phyloP scores from a whole-genome alignment of 2,113 vertebrate species.

The Oriolus oriolus region DNA sequence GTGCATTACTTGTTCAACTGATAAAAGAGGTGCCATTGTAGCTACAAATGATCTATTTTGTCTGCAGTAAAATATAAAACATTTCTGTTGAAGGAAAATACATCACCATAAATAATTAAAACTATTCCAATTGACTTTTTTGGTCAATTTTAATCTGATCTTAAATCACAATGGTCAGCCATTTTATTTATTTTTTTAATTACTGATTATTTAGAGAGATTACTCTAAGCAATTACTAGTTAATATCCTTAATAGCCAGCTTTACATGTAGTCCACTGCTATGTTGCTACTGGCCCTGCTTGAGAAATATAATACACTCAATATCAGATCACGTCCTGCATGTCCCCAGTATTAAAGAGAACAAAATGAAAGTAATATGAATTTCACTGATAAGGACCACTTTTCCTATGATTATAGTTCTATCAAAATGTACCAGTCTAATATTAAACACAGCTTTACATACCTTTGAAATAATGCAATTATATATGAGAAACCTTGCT shows the following conservation, averaged over 20 bases:
- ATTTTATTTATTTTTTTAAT: conserved; percentile 65
- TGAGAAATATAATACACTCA: conserved; percentile 56
- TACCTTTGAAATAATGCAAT: conserved; percentile 57
- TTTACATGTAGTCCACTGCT: conserved; percentile 57
- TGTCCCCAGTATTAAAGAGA: conserved; percentile 56
- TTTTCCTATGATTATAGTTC: conserved; percentile 60
- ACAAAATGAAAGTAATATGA: conserved; percentile 66
- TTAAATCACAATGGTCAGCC: conserved; percentile 56
- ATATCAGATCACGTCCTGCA: conserved; percentile 51
- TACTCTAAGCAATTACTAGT: conserved; percentile 40
- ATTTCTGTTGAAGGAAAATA: conserved; percentile 11
- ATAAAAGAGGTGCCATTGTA: not conserved
- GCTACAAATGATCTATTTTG: conserved; percentile 35
- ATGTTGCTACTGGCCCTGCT: conserved; percentile 21
- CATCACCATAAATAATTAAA: conserved; percentile 54
- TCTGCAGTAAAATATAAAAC: conserved; percentile 7
- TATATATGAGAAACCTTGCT: conserved; percentile 36
- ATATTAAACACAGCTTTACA: conserved; percentile 54
- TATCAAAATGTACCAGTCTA: conserved; percentile 45
- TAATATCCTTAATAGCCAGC: conserved; percentile 65
- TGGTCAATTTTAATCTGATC: conserved; percentile 59
- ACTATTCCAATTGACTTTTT: conserved; percentile 55
- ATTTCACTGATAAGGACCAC: conserved; percentile 61
- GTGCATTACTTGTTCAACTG: not conserved
- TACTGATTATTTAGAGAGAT: conserved; percentile 72